Conservation (phyloP, 2,797 vertebrate genomes). For the Otolemur crassicaudatus region DNA sequence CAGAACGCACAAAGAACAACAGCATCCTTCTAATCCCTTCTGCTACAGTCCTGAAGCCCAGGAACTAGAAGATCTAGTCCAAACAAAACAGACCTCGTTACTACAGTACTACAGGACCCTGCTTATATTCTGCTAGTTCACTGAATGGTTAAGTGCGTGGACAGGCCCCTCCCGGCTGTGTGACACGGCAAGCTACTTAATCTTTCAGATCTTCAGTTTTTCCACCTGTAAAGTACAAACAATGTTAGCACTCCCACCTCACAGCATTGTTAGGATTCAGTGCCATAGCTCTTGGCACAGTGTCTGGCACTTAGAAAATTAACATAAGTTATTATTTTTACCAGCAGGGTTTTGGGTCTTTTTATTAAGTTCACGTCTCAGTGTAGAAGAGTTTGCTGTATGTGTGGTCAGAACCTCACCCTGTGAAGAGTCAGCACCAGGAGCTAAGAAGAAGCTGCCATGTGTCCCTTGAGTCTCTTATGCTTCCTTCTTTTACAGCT, state of each 20-base stretch:
- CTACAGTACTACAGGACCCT: background rate
- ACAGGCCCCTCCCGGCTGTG: background rate
- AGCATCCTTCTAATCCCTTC: background rate
- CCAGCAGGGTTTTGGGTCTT: background rate
- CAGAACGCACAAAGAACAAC: background rate
- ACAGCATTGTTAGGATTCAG: background rate
- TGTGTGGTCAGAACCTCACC: background rate
- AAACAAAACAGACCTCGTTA: background rate
- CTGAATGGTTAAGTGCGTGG: background rate
- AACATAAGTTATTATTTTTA: background rate
- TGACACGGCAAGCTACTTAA: background rate
- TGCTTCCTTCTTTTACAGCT: background rate
- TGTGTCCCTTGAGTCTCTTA: background rate
- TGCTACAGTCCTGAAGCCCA: background rate
- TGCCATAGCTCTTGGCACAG: background rate
- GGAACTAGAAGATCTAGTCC: background rate
- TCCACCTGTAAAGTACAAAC: background rate
- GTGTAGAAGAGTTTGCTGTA: background rate
- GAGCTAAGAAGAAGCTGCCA: background rate
- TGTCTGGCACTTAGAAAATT: background rate
- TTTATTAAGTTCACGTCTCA: background rate
- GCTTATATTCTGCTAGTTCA: background rate
- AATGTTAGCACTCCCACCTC: background rate
- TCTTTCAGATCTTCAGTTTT: background rate
- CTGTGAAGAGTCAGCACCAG: background rate